Percentiles rank a stretch among this genome's conserved stretches.
phyloP scores from a whole-genome alignment of 2,888 invertebrate genomes.

The Teinopalpus imperialis region DNA sequence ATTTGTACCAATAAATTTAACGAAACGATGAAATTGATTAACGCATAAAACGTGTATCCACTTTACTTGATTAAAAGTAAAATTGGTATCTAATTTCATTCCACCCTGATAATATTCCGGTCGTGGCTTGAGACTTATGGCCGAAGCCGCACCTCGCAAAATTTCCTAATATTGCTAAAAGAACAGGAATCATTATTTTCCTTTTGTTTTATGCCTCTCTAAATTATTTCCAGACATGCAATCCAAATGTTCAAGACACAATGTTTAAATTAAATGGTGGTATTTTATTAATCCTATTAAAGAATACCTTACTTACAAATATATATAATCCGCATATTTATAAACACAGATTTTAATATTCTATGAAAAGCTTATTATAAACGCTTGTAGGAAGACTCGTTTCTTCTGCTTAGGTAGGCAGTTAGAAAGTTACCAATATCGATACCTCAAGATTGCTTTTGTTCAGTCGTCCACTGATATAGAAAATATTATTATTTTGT shows the following conservation, averaged over 20 bases:
- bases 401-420: too few species aligned
- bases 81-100: slow-evolving; percentile 59
- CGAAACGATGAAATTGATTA: slow-evolving; percentile 20
- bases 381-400: too few species aligned
- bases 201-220: slow-evolving; percentile 63
- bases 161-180: slow-evolving; percentile 66
- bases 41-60: slow-evolving; percentile 30
- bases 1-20: slow-evolving; percentile 12
- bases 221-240: slow-evolving; percentile 76
- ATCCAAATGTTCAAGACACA: slow-evolving; percentile 46
- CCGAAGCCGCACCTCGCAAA: slow-evolving; percentile 63
- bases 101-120: slow-evolving; percentile 53
- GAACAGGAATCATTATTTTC: slow-evolving; percentile 64
- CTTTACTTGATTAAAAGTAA: slow-evolving; percentile 62
- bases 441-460: too few species aligned
- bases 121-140: slow-evolving; percentile 49
- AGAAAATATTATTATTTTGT: too few species aligned
- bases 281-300: slow-evolving; percentile 2
- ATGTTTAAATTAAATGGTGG: slow-evolving; percentile 4
- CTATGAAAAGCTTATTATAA: too few species aligned
- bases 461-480: too few species aligned
- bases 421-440: too few species aligned
- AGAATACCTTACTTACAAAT: neutral
- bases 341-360: too few species aligned
- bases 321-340: too few species aligned